Evolutionary conservation across 2,113 vertebrate genomes (phyloP), one percentile per base, ranked within the genome.

Genomic region (crab-eating macaque (Macaca fascicularis)): DNA sequence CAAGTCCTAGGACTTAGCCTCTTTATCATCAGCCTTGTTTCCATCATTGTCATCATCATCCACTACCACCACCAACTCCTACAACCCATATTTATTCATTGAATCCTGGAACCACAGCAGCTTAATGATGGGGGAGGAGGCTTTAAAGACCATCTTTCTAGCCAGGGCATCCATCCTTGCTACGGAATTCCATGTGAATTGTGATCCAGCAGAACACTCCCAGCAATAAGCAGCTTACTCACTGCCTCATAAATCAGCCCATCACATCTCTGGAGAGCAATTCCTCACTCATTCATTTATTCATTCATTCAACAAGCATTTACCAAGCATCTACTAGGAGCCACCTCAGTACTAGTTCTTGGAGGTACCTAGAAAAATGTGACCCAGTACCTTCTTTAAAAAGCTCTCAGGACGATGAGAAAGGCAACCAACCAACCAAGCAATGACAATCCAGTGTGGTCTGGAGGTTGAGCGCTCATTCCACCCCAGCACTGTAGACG

Each of bases 381-480:
- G 5, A 43, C 17, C 82, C 20, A 14, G 25, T 13, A 22, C 8
- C 70, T 72, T 89, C 67, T 50, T 70, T 32, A 22, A 35, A 59
- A 89, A 75, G 20, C 50, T 67, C 57, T 40, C 50, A 16, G 52
- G 50, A 57, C 0, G 3, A 38, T 2, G 20, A 19, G 81, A 45
- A 12, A 88, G 84, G 55, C 45, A 20, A 67, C 12, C 8, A 6
- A n/a, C 17, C 1, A 67, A 27, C 9, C 35, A 25, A 55, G 32
- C 45, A 2, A 30, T 2, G 10, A 52, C 32, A 0, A 48, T 0
- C 4, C 35, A 0, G 38, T 13, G 22, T 0, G 2, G 11, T 0
- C 1, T 27, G 45, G 1, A 8, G 55, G 32, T 1, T 8, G 45
- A 20, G 50, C n/a, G 20, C 1, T 12, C 1, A 6, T 35, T 6